Evolutionary conservation across 2,113 vertebrate species (phyloP), one percentile per base, ranked within the genome.

Genomic region (Syrrhaptes paradoxus): DNA sequence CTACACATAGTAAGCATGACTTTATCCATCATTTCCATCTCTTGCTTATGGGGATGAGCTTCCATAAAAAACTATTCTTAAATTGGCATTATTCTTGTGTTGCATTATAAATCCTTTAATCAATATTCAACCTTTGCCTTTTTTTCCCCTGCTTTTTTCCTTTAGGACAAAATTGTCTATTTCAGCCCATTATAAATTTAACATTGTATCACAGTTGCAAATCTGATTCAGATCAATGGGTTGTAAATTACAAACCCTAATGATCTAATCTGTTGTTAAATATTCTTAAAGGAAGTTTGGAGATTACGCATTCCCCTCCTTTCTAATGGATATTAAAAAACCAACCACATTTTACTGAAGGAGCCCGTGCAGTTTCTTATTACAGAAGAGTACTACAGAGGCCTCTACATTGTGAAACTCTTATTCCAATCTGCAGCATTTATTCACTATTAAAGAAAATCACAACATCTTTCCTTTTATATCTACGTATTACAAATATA

Each of bases 241-340:
- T 81, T 87, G 76, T 93, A 94, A 96, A 70, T 84, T 87, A 83
- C 91, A 95, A 96, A 91, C 10, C 66, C 84, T 97, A 93, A 95
- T 96, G 93, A 97, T 85, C 88, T 75, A 91, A 96, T 85, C 52
- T 91, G 49, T 48, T 87, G 81, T 97, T 96, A 98, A 97, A 96
- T 97, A 97, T 97, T 97, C 96, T 97, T 97, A 78, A 97, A 93
- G 89, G 66, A 95, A 97, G 75, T 87, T 90, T 58, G 57, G 65
- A 93, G 57, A 95, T 95, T 55, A 77, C 17, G 10, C 57, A 89
- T 15, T 90, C 72, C n/a, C 38, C 83, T 84, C 43, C 55, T 96
- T 89, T 78, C 90, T 97, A 95, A 95, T 89, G 94, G 86, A 87
- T 78, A 51, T 73, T 76, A 89, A 82, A 93, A 61, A 36, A 91